Base-by-base conservation (phyloP, 1,140 invertebrate genomes). In the Capitella teleta region DNA sequence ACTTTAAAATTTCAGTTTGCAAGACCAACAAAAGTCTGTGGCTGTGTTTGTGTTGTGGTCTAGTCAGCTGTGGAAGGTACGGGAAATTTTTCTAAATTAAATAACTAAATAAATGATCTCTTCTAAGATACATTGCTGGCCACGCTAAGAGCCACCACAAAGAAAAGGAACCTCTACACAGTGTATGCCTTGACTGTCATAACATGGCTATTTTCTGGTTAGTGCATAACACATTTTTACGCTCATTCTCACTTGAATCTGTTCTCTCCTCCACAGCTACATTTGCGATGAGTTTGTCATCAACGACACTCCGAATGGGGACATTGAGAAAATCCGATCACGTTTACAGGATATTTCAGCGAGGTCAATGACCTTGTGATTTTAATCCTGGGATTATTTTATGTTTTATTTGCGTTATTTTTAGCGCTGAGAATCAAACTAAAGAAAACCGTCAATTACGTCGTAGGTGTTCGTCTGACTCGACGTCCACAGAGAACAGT, bases 271-370 rank as follows among this genome's bases (percentile, higher is more conserved):
- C 77, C 79, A 50, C 74, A 85, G 84, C 70, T 86, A 87, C 63
- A 76, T 76, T 56, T 87, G 84, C 77, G 82, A 87, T 73, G 83
- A 86, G 54, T 86, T 82, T 77, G 79, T 84, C 24, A 77, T 81
- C 53, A 86, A 86, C 69, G 83, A 86, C 61, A 79, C 79, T n/a
- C 68, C 75, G 52, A 66, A 73, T 51, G 74, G 78, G 28, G 74
- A 77, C 59, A 74, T 85, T 59, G 76, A 80, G 60, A 76, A 80
- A 47, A 73, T 81, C 57, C 61, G 74, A 66, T 16, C 38, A 42
- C n/a, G 38, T 63, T 12, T 56, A 66, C 44, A 6, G 21, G 23
- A 24, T 51, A 28, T 19, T 37, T 18, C 18, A 18, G 26, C 25
- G 19, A 47, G 28, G 16, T 16, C 8, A 41, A 6, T 19, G 18